A percentile compares a stretch with the other conserved stretches of the same genome.
phyloP scores from a whole-genome alignment of 2,113 vertebrate genomes.

The Seriola dumerili region DNA sequence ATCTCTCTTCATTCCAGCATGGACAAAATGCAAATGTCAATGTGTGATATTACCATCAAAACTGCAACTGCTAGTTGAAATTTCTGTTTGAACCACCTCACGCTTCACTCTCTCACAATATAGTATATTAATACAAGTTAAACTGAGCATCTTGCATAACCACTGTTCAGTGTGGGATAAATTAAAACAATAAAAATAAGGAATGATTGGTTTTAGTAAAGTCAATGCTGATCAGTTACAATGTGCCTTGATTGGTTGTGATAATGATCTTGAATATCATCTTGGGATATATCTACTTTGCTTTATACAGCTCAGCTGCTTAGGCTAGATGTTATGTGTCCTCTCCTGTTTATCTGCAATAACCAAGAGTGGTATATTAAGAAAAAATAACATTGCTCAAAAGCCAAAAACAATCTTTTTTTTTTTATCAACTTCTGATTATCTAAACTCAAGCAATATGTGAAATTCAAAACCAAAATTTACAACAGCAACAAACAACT shows the following conservation, averaged over 20 bases:
- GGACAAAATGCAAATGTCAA: background rate
- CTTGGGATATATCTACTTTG: no score
- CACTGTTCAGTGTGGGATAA: background rate
- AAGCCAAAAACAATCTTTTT: background rate
- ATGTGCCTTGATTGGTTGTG: no score
- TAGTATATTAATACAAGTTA: background rate
- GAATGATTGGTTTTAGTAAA: no score
- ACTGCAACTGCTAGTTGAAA: background rate
- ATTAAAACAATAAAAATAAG: no score
- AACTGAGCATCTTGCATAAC: background rate
- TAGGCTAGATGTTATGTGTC: no score
- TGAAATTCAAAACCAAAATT: background rate
- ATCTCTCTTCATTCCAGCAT: background rate
- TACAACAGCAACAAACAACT: background rate
- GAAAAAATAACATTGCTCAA: background rate
- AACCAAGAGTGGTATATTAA: background rate
- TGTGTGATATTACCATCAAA: background rate
- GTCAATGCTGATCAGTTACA: no score
- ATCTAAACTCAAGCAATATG: background rate
- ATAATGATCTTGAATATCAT: no score
- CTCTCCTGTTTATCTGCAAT: background rate
- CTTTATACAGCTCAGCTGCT: no score
- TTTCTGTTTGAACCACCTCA: background rate
- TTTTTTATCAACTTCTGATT: background rate
- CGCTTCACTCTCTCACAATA: constrained; percentile 4